phyloP scores from a whole-genome alignment of 2,113 vertebrate species.

The Symphodus melops region DNA sequence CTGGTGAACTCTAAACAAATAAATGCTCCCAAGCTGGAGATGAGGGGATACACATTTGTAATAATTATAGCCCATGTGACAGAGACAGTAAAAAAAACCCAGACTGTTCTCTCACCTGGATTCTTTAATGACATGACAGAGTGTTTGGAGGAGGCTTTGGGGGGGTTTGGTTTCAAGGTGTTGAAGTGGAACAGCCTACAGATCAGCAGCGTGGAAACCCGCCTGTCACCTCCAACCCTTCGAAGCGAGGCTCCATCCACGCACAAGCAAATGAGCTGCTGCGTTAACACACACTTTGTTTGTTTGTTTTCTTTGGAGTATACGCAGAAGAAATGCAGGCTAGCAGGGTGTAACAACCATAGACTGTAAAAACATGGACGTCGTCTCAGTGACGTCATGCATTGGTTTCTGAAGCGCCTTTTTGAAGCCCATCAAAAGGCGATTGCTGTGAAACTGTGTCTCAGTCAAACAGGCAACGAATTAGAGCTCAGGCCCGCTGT shows the following conservation, averaged over 20 bases:
- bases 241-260: conserved; percentile 56
- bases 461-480: no score
- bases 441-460: no score
- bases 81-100: background rate
- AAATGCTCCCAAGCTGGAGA: conserved; percentile 47
- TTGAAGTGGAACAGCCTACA: conserved; percentile 76
- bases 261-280: background rate
- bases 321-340: no score
- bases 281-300: no score
- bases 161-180: conserved; percentile 71
- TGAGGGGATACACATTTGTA: conserved; percentile 39
- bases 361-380: no score
- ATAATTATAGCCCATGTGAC: conserved; percentile 43
- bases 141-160: conserved; percentile 30
- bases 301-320: no score
- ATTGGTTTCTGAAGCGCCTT: no score
- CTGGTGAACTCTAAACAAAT: conserved; percentile 42
- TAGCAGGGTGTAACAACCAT: no score
- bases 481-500: no score
- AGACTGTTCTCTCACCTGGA: conserved; percentile 38
- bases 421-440: no score
- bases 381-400: no score
- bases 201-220: conserved; percentile 74
- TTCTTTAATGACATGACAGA: conserved; percentile 46
- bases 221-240: conserved; percentile 67